Base-by-base conservation (phyloP, 2,797 vertebrate genomes). In the Gadopsis bispinosus region DNA sequence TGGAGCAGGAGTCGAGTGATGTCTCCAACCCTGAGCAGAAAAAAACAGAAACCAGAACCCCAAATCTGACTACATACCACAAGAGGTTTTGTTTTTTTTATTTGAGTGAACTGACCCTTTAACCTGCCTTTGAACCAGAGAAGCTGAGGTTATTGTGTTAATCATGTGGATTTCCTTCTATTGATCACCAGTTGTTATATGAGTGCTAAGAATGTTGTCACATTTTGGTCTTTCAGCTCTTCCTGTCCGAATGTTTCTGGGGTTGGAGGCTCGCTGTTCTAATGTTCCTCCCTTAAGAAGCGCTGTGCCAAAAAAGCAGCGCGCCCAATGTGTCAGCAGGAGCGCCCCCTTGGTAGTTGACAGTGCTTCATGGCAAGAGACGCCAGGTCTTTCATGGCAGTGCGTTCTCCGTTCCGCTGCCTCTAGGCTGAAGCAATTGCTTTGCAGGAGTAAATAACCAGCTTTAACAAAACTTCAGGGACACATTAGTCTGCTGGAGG, bases 381-480 rank as follows among this genome's bases (percentile, higher is more conserved):
- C 53, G 83, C 73, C 81, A 86, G 87, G 88, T 92, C 92, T 92
- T 92, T 94, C 92, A 93, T 93, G 88, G 92, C 89, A 60, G 90
- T 67, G 81, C 77, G 81, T 71, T 85, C 84, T 83, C 76, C 58
- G 64, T 88, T 84, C 88, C 79, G 69, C 89, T 85, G 88, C 92
- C 91, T 86, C 70, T 47, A 75, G 87, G 88, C 87, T 91, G 91
- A 83, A 91, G 89, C 91, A 85, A 88, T 94, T 91, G 91, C 93
- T 93, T 91, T 89, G 89, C 86, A 91, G 93, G 92, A 95, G 95
- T 95, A 95, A 95, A 95, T 95, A 96, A 95, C 88, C 91, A 89
- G 92, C 93, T 95, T 95, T 95, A 95, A 95, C 95, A 95, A 95
- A 96, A 96, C 95, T 95, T 95, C 87, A 91, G 95, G 95, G 95